Conservation (phyloP, 2,113 vertebrate species). For the Daboia siamensis region DNA sequence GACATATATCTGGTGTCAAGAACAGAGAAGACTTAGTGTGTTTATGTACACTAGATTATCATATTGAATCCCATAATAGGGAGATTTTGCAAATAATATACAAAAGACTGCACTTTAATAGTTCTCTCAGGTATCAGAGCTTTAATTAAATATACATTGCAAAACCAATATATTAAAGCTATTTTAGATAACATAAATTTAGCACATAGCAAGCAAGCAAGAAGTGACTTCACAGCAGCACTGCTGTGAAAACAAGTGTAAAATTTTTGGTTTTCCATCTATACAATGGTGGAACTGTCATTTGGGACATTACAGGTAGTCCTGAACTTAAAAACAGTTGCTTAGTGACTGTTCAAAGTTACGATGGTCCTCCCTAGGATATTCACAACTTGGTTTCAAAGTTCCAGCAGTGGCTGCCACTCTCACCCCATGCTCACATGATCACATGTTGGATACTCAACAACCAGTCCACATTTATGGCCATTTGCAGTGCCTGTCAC, state of each 20-base stretch:
- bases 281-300: background rate
- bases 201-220: background rate
- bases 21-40: background rate
- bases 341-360: background rate
- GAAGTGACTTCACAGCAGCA: background rate
- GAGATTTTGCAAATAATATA: background rate
- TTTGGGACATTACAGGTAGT: background rate
- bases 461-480: background rate
- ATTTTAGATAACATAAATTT: background rate
- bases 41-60: background rate
- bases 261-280: background rate
- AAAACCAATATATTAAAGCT: background rate
- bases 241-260: background rate
- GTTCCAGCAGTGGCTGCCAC: background rate
- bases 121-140: background rate
- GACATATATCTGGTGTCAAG: background rate
- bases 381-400: background rate
- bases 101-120: background rate
- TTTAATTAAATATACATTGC: background rate
- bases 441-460: background rate
- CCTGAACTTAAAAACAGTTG: background rate
- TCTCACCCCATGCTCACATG: background rate
- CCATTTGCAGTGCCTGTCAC: background rate
- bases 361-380: background rate
- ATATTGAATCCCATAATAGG: background rate